Conservation (phyloP, 2,113 vertebrate genomes). For the Dicentrarchus labrax region DNA sequence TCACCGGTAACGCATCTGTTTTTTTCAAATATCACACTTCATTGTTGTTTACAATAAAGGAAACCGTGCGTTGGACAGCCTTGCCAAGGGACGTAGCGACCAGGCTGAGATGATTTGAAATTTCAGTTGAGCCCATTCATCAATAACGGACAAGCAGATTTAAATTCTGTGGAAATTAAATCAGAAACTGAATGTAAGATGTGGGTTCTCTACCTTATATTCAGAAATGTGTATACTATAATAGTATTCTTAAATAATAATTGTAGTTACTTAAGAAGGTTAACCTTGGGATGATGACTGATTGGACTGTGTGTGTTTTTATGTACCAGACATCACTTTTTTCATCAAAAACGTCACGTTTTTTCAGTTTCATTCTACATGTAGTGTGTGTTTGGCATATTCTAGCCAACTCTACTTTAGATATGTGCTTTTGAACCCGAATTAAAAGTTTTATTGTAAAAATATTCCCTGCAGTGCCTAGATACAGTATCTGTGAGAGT, state of each 20-base stretch:
- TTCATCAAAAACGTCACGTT: too few relatives aligned
- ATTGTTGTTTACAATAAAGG: conserved; percentile 72
- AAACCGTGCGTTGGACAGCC: conserved; percentile 58
- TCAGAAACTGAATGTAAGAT: too few relatives aligned
- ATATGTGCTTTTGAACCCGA: neutral
- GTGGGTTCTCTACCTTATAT: neutral
- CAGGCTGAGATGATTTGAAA: conserved; percentile 31
- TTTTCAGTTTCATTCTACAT: neutral
- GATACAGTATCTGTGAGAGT: neutral
- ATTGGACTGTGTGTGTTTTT: too few relatives aligned
- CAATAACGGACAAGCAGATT: neutral
- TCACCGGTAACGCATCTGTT: conserved; percentile 70
- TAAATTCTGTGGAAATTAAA: neutral
- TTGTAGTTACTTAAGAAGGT: too few relatives aligned
- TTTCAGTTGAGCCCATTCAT: conserved; percentile 48
- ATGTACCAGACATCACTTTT: neutral
- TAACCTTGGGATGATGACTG: too few relatives aligned
- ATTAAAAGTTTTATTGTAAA: neutral
- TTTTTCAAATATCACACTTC: conserved; percentile 79
- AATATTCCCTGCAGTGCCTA: too few relatives aligned
- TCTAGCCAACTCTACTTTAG: neutral
- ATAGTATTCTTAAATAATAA: too few relatives aligned
- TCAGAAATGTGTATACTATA: neutral
- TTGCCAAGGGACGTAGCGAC: conserved; percentile 2
- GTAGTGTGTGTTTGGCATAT: neutral